Base-by-base conservation (phyloP, 2,888 invertebrate species). In the Sphaeridia pumilis region DNA sequence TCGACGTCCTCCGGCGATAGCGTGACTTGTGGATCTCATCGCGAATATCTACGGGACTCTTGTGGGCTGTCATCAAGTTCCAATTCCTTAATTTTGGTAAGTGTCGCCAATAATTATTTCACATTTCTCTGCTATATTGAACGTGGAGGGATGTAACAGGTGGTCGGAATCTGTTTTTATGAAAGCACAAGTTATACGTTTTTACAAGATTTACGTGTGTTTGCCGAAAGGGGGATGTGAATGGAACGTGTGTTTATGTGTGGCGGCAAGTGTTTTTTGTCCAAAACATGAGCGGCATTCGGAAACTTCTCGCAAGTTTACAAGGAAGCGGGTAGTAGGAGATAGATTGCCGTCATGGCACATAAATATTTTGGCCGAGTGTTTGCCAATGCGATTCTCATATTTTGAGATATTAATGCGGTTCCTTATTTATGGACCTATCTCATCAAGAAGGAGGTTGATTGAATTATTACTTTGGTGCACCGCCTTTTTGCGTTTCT, bases 21-120 rank as follows among this genome's bases (percentile, higher is more conserved):
- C 20, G 20, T 54, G 41, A 5, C 57, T 51, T n/a, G n/a, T n/a
- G 38, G 17, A 14, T 35, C 52, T 35, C 59, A 60, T 53, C 35
- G 59, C n/a, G 63, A 63, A 38, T 60, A 56, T 43, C 35, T 59
- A 12, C 54, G 62, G 34, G 62, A 64, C 43, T 58, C 61, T 20
- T 48, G 49, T 38, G 58, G 56, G 42, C 50, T 61, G 34, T 52
- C 47, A 47, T 47, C 57, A 14, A 49, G 49, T 53, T 56, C 58
- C 49, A 64, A 61, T 36, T 58, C 63, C 2, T 52, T 58, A 14
- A 43, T 61, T 44, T 36, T 60, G 46, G 63, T 63, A 56, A 59
- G 60, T 46, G 2, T 46, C 10, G 17, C 7, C n/a, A n/a, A 27
- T 44, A 24, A 31, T 31, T 31, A n/a, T 31, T 12, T 31, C 12